phyloP scores from a whole-genome alignment of 92 coral and sea anemone species.

The Nematostella vectensis region DNA sequence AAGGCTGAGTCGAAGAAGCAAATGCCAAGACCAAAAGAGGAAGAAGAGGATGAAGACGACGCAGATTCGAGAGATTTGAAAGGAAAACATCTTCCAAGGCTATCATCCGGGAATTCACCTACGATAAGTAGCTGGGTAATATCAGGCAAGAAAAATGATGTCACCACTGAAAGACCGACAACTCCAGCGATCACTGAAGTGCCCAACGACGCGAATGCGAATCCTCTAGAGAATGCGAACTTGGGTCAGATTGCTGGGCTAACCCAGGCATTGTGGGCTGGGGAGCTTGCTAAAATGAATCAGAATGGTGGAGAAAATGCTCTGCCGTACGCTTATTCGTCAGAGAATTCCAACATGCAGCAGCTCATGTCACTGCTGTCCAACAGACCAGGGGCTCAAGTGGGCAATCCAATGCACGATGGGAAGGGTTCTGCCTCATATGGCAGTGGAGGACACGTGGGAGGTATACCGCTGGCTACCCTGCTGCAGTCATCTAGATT shows the following conservation, averaged over 20 bases:
- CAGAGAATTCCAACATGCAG: slow-evolving; percentile 8
- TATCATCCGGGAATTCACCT: not conserved
- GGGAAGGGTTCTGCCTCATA: slow-evolving; percentile 21
- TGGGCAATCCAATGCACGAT: slow-evolving; percentile 4
- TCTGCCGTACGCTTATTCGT: slow-evolving; percentile 6
- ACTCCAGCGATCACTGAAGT: not conserved
- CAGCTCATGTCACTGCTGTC: slow-evolving; percentile 20
- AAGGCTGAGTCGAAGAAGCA: not conserved
- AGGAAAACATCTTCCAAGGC: not conserved
- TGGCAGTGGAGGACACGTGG: slow-evolving; percentile 20
- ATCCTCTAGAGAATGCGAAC: not conserved
- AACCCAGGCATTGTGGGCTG: slow-evolving; percentile 5
- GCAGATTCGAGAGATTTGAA: slow-evolving; percentile 10
- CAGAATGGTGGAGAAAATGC: slow-evolving; percentile 7
- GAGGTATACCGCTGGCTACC: slow-evolving; percentile 21
- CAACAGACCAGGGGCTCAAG: slow-evolving; percentile 14
- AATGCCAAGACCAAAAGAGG: not conserved
- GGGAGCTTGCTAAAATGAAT: not conserved
- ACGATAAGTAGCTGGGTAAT: slow-evolving; percentile 7
- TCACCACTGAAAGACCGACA: not conserved
- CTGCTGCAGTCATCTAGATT: slow-evolving; percentile 35
- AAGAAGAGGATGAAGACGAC: slow-evolving; percentile 4
- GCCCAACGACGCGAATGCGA: not conserved
- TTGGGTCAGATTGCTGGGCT: not conserved
- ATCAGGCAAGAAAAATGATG: slow-evolving; percentile 7